These are phyloP conservation scores for Acanthornis magna DNA, from an alignment of 2,797 vertebrate genomes.

Conservation along the genomic window DNA sequence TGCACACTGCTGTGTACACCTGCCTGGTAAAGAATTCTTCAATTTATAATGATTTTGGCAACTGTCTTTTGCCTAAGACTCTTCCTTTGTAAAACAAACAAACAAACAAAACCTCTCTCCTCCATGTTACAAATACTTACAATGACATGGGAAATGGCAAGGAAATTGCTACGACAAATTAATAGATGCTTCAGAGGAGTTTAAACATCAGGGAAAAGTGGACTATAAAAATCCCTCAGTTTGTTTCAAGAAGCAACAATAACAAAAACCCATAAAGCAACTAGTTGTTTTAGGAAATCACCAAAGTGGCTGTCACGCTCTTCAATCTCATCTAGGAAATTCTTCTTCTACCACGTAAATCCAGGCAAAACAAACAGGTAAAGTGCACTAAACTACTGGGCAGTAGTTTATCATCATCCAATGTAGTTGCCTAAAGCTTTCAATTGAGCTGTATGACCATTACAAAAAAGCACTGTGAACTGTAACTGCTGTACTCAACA, in stretches of 20 bases:
- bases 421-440: neutral
- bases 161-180: neutral
- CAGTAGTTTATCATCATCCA: neutral
- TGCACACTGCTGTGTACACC: neutral
- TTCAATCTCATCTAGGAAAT: neutral
- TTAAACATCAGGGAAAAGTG: neutral
- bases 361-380: neutral
- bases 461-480: neutral
- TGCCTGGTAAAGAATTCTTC: neutral
- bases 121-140: neutral
- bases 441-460: neutral
- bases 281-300: neutral
- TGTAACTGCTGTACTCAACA: neutral
- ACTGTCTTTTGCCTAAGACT: neutral
- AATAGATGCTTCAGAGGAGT: neutral
- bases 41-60: neutral
- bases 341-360: neutral
- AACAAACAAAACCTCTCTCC: neutral
- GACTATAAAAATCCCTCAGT: neutral
- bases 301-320: neutral
- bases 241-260: neutral
- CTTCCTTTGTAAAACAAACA: neutral
- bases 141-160: neutral
- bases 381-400: neutral
- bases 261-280: neutral